phyloP scores from a whole-genome alignment of 2,113 vertebrate species.

The Craseonycteris thonglongyai region DNA sequence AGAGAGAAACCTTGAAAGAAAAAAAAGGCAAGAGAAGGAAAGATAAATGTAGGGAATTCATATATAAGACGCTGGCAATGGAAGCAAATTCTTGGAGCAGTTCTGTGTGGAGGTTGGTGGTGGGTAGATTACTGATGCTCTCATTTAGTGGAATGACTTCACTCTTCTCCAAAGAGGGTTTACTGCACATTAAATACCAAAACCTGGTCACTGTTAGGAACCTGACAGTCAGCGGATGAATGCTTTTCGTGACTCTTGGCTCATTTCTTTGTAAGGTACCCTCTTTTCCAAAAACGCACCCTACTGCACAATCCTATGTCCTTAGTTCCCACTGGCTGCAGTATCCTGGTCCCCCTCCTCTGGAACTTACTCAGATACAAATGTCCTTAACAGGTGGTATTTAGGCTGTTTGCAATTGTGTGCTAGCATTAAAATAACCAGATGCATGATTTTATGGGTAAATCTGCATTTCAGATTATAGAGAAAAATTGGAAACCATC shows the following conservation, averaged over 20 bases:
- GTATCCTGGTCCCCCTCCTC: neutral
- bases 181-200: neutral
- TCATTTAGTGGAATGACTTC: neutral
- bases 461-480: neutral
- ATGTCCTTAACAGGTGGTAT: neutral
- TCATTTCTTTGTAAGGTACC: neutral
- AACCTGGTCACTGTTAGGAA: neutral
- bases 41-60: neutral
- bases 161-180: neutral
- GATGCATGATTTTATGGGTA: neutral
- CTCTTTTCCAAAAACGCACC: neutral
- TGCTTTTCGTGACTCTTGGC: neutral
- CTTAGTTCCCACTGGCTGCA: neutral
- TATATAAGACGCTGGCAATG: neutral
- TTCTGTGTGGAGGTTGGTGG: neutral
- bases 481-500: neutral
- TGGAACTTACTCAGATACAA: neutral
- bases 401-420: neutral
- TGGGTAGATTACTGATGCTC: neutral
- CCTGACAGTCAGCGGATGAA: neutral
- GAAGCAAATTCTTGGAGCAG: neutral
- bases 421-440: neutral
- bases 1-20: neutral
- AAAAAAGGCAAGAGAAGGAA: neutral
- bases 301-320: neutral